These are phyloP conservation scores for Drosophila chauvacae DNA, from an alignment of 1,140 invertebrate species.

Conservation along the genomic window DNA sequence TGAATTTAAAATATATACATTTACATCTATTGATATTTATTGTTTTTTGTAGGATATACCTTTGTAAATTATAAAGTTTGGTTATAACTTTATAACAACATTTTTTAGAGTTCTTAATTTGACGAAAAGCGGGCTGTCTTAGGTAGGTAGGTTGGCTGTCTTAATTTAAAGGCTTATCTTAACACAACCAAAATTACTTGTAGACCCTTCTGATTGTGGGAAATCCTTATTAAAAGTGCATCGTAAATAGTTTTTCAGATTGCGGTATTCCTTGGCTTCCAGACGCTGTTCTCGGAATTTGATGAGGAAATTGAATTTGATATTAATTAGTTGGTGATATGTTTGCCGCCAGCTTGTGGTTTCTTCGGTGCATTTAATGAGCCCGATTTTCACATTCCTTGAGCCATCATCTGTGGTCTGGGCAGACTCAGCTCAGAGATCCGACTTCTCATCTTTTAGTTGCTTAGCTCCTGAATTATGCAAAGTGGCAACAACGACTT, in stretches of 20 bases:
- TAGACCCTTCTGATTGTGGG: neutral
- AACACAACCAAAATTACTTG: neutral
- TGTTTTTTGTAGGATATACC: neutral
- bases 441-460: neutral
- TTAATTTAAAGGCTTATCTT: neutral
- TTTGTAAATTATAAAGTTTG: too few species aligned
- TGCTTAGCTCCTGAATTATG: slow-evolving; percentile 51
- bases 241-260: neutral
- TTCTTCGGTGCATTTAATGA: neutral
- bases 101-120: too few species aligned
- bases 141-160: too few species aligned
- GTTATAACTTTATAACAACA: too few species aligned
- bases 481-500: slow-evolving; percentile 48
- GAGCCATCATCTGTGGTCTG: neutral
- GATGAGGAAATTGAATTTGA: slow-evolving; percentile 12
- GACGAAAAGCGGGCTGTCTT: too few species aligned
- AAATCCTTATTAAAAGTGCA: neutral
- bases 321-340: slow-evolving; percentile 26
- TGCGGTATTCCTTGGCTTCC: neutral
- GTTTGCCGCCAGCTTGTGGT: slow-evolving; percentile 2
- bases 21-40: neutral
- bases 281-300: too few species aligned
- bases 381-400: neutral
- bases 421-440: neutral
- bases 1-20: too few species aligned